Evolutionary conservation across 2,888 invertebrate genomes (phyloP), one percentile per base, ranked within the genome.

Genomic region (Drosophila nr. perissopoda): DNA sequence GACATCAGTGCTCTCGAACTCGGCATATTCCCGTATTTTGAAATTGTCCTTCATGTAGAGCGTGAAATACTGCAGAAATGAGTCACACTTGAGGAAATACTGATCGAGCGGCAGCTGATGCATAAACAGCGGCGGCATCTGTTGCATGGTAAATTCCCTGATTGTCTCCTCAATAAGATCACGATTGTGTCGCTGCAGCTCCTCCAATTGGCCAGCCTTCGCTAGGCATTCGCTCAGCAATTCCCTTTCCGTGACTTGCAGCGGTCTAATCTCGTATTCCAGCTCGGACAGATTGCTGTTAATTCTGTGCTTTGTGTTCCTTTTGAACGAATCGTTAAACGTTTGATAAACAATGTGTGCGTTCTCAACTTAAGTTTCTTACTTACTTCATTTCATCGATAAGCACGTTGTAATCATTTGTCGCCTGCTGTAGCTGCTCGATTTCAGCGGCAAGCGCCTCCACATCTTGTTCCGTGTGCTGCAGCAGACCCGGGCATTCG

Each of bases 1-100:
- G 1, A 57, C 13, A 0, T 87, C 67, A 21, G 70, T 78, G 11
- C 51, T 73, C 27, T 88, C 89, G 5, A 90, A 74, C 21, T 92
- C 91, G 0, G 79, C 66, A 18, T 82, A 86, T 7, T 93, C 92
- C 59, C 88, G 87, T 40, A 92, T 90, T 79, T 92, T 93, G 21
- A 93, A 93, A 68, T 93, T 93, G 21, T 92, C 91, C 63, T 91
- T 91, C 75, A 93, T 87, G 49, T 91, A 92, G 34, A 92, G 69
- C 0, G 87, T 89, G 16, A 93, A 89, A 59, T 92, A 91, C 51
- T 92, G 92, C 70, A 91, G 83, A 59, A 93, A 93, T 0, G 91
- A 91, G 59, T 93, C 92, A 62, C 91, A 92, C 76, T 92, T 92
- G 0, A 83, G 70, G 16, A 92, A 91, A 52, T 93, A 93, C 59